Evolutionary conservation across 2,888 invertebrate species (phyloP), one percentile per base, ranked within the genome.

Genomic region (Ennomos erosarius): DNA sequence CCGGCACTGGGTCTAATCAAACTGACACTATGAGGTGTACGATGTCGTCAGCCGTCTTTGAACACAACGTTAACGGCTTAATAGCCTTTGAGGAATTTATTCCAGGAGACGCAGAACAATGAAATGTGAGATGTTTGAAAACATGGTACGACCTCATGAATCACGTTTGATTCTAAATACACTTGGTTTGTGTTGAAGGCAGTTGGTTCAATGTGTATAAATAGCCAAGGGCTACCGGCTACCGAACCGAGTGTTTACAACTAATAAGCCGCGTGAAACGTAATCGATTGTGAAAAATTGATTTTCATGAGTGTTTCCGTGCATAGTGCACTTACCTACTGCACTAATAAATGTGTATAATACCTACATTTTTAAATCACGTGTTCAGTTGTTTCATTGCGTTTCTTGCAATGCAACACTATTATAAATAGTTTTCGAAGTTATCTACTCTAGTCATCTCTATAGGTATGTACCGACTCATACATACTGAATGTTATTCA

Each of bases 11-110:
- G 47, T 62, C 65, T 72, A 76, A 78, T 78, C 59, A 77, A 78
- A 71, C 67, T 68, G 77, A 71, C 75, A 75, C 74, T 76, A 78
- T 70, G 72, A 74, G 71, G 74, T 72, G 69, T 67, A 55, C 64
- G 64, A 65, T 68, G 74, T 74, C 69, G 67, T 60, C 62, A 59
- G 56, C 61, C 67, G 67, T 55, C 60, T 69, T 56, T 65, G 62
- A 71, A 74, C 67, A 72, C 67, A 65, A 67, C 72, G 73, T 76
- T 75, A 74, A 71, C 45, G 49, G 51, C 56, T 69, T 71, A 52
- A 71, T 70, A 53, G 67, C 55, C 57, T 59, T 55, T 35, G 51
- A 55, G 39, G 51, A 53, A 51, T 55, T 52, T 54, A 50, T 53
- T 57, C 51, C 48, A 42, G 58, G 51, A 40, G 47, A 56, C 11